phyloP scores from a whole-genome alignment of 2,113 vertebrate species.

The Clarias batrachus region DNA sequence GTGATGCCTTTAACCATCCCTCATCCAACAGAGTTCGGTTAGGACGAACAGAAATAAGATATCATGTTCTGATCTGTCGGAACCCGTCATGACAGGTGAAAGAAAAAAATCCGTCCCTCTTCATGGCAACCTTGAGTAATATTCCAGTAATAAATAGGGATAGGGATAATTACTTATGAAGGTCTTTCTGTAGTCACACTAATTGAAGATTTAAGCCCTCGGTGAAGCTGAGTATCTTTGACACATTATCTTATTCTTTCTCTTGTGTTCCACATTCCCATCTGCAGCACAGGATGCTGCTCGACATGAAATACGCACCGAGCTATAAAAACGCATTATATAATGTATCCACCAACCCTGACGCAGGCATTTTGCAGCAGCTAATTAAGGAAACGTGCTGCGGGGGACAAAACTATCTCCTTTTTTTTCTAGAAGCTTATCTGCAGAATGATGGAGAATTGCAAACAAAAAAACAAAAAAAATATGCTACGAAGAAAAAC shows the following conservation, averaged over 20 bases:
- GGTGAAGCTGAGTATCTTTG: no score
- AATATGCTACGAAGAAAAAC: neutral
- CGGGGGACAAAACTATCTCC: conserved; percentile 27
- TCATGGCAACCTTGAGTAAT: neutral
- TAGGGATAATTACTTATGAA: neutral
- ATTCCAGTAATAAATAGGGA: neutral
- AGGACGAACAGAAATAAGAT: conserved; percentile 32
- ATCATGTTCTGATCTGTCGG: conserved; percentile 35
- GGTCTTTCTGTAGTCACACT: neutral
- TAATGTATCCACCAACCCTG: conserved; percentile 57
- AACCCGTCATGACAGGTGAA: neutral
- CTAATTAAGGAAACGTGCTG: conserved; percentile 66
- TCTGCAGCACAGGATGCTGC: conserved; percentile 29
- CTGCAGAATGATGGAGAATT: conserved; percentile 8
- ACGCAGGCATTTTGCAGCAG: conserved; percentile 47
- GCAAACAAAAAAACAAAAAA: conserved; percentile 16
- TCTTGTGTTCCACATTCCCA: conserved; percentile 12
- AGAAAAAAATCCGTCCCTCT: neutral
- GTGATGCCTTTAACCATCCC: conserved; percentile 40
- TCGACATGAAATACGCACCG: conserved; percentile 70
- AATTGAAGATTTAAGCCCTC: neutral
- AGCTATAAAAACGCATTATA: conserved; percentile 72
- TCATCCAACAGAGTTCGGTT: conserved; percentile 41
- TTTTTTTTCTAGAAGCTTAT: conserved; percentile 33
- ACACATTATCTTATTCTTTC: neutral